These are phyloP conservation scores for Ageneiosus marmoratus DNA, from an alignment of 2,113 vertebrate genomes.

Conservation along the genomic window DNA sequence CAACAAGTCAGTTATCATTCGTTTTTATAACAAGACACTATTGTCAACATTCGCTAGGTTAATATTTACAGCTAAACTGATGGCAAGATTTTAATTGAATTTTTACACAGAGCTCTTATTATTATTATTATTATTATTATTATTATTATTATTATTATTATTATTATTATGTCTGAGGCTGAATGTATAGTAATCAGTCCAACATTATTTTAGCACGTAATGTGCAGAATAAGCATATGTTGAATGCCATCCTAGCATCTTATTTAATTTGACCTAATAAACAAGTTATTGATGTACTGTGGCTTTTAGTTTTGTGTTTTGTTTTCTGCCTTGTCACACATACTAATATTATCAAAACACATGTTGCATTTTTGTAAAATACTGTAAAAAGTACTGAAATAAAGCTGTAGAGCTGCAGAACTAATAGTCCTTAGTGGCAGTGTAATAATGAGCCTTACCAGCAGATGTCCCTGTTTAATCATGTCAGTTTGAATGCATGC, in stretches of 20 bases:
- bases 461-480: constrained; percentile 42
- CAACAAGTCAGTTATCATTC: neutral
- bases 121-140: too few relatives aligned
- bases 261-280: neutral
- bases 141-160: too few relatives aligned
- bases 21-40: too few relatives aligned
- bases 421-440: neutral
- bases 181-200: neutral
- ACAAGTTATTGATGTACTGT: neutral
- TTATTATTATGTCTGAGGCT: neutral
- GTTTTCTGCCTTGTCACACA: neutral
- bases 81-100: constrained; percentile 5
- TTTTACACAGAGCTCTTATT: neutral
- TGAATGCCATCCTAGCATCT: neutral
- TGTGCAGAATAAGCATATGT: neutral
- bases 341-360: neutral
- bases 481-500: neutral
- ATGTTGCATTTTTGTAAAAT: constrained; percentile 6
- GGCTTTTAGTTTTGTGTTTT: neutral
- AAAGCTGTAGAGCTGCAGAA: neutral
- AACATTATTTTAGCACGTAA: neutral
- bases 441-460: constrained; percentile 17
- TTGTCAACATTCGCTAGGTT: neutral
- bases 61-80: neutral
- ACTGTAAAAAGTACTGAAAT: neutral